phyloP scores from a whole-genome alignment of 35 echinoderm and acorn worm species.

The Amphiura filiformis region DNA sequence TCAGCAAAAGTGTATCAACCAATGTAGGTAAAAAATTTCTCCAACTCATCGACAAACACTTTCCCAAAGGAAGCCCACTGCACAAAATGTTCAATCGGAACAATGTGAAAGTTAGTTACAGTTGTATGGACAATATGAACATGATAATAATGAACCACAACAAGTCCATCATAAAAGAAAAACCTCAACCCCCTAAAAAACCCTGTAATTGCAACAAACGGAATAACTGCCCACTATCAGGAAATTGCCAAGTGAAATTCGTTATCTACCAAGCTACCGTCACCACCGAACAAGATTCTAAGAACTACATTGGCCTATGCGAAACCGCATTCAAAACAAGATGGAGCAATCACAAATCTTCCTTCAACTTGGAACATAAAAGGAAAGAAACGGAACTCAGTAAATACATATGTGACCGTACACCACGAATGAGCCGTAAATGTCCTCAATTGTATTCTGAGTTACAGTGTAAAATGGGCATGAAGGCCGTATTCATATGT shows the following conservation, averaged over 20 bases:
- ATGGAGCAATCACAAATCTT: not conserved
- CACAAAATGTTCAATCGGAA: slow-evolving; percentile 5
- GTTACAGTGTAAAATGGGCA: too few relatives aligned
- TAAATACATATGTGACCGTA: too few relatives aligned
- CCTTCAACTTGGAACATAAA: not conserved
- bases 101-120: not conserved
- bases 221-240: not conserved
- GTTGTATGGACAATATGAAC: not conserved
- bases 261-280: not conserved
- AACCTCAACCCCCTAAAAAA: not conserved
- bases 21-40: slow-evolving; percentile 3
- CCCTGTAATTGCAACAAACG: not conserved
- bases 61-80: not conserved
- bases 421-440: too few relatives aligned
- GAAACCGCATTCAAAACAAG: not conserved
- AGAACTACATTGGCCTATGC: not conserved
- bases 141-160: not conserved
- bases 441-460: too few relatives aligned
- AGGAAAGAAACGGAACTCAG: not conserved
- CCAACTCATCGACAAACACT: slow-evolving; percentile 3
- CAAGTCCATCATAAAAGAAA: not conserved
- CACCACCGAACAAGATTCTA: not conserved
- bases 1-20: slow-evolving; percentile 28
- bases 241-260: not conserved
- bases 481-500: too few relatives aligned